phyloP scores from a whole-genome alignment of 2,113 vertebrate genomes.

The Seriola dumerili region DNA sequence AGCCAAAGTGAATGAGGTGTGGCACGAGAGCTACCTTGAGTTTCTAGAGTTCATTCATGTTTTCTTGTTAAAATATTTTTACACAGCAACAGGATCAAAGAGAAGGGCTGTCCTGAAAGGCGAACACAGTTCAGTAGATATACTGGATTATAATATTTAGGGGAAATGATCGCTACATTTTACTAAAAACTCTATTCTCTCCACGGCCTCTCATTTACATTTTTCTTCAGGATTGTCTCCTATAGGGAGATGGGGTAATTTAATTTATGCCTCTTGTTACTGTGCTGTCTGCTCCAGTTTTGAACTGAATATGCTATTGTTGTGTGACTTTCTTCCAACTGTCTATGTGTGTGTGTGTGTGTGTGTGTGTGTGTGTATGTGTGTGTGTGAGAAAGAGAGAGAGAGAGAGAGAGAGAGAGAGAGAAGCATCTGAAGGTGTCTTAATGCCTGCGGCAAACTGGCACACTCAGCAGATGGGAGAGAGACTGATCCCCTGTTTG shows the following conservation, averaged over 20 bases:
- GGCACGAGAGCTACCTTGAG: background rate
- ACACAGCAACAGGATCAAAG: constrained; percentile 25
- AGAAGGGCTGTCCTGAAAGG: constrained; percentile 1
- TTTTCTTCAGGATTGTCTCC: constrained; percentile 55
- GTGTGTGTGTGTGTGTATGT: constrained; percentile 34
- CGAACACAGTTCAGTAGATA: constrained; percentile 13
- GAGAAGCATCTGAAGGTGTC: constrained; percentile 71
- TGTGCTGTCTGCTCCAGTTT: constrained; percentile 71
- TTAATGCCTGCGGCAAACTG: constrained; percentile 83
- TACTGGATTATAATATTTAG: constrained; percentile 12
- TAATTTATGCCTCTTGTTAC: constrained; percentile 76
- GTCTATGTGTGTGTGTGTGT: constrained; percentile 55
- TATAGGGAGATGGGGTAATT: constrained; percentile 68
- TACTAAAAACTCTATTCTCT: constrained; percentile 45
- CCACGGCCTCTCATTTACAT: constrained; percentile 64
- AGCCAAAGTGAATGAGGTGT: constrained; percentile 44
- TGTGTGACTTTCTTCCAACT: constrained; percentile 50
- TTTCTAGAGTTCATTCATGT: background rate
- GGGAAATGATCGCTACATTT: constrained; percentile 36
- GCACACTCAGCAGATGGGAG: constrained; percentile 83
- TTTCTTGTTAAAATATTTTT: constrained; percentile 12
- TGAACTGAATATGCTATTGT: constrained; percentile 60
- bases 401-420: too few species aligned
- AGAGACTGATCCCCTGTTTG: constrained; percentile 86
- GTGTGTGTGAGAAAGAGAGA: too few species aligned